These are phyloP conservation scores for Callospermophilus lateralis DNA, from an alignment of 2,113 vertebrate species.

Conservation along the genomic window DNA sequence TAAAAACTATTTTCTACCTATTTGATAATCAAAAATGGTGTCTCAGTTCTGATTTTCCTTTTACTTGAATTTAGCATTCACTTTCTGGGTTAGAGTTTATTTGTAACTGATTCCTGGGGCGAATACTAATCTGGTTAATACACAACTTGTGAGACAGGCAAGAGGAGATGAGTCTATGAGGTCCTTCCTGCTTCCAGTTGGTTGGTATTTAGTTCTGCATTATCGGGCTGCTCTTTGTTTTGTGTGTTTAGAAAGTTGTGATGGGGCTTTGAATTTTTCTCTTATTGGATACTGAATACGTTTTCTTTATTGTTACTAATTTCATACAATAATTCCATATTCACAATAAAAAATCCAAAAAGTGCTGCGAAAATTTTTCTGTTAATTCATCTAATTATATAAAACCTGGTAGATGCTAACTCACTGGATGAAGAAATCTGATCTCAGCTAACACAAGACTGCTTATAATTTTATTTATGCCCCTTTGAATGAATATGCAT, in stretches of 20 bases:
- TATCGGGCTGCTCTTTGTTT: not conserved
- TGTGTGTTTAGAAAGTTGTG: not conserved
- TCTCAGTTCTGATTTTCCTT: not conserved
- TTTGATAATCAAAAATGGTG: not conserved
- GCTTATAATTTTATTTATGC: not conserved
- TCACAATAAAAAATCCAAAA: conserved; percentile 25
- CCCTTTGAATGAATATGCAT: not conserved
- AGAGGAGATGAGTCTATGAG: not conserved
- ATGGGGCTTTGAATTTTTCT: not conserved
- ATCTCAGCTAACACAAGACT: not conserved
- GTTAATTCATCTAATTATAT: not conserved
- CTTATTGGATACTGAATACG: not conserved
- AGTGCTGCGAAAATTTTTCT: not conserved
- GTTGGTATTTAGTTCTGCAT: not conserved
- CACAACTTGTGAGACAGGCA: not conserved
- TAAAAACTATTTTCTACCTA: not conserved
- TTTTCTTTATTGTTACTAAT: conserved; percentile 1
- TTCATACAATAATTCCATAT: not conserved
- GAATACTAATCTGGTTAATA: not conserved
- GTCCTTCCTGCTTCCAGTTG: not conserved
- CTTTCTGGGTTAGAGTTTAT: not conserved
- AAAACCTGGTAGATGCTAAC: not conserved
- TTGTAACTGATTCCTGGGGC: not conserved
- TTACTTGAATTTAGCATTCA: not conserved
- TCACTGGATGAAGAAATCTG: not conserved